Percentiles rank a stretch among this genome's conserved stretches.
phyloP scores from a whole-genome alignment of 2,888 invertebrate species.

The Phyto melanocephala region DNA sequence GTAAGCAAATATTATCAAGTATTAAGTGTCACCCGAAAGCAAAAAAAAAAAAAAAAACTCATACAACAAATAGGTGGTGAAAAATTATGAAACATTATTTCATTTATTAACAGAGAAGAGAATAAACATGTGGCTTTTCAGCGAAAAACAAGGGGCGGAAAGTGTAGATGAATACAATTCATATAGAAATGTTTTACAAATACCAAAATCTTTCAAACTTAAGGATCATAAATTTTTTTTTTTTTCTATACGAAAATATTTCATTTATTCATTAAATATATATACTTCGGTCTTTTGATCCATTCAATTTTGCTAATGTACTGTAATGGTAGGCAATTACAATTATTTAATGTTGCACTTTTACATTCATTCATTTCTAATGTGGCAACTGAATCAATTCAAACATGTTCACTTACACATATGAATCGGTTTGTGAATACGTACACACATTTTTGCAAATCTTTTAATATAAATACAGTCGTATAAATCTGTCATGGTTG shows the following conservation, averaged over 20 bases:
- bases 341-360: conserved; percentile 62
- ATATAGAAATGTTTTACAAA: neutral
- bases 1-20: conserved; percentile 55
- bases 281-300: neutral
- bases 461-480: conserved; percentile 30
- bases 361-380: conserved; percentile 31
- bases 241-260: neutral
- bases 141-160: conserved; percentile 42
- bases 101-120: conserved; percentile 25
- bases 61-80: conserved; percentile 61
- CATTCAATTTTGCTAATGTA: conserved; percentile 77
- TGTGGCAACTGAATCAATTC: conserved; percentile 31
- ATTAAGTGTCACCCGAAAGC: conserved; percentile 46
- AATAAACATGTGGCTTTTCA: conserved; percentile 45
- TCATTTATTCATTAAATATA: neutral
- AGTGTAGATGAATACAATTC: conserved; percentile 42
- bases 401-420: conserved; percentile 34
- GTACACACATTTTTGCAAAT: neutral
- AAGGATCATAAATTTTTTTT: conserved; percentile 45
- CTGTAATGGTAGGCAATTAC: conserved; percentile 71
- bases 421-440: neutral
- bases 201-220: neutral
- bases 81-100: conserved; percentile 56
- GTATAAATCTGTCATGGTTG: conserved; percentile 61
- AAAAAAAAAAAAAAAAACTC: neutral